These are phyloP conservation scores for Apogon hyalosoma DNA, from an alignment of 2,797 vertebrate genomes.

Conservation along the genomic window DNA sequence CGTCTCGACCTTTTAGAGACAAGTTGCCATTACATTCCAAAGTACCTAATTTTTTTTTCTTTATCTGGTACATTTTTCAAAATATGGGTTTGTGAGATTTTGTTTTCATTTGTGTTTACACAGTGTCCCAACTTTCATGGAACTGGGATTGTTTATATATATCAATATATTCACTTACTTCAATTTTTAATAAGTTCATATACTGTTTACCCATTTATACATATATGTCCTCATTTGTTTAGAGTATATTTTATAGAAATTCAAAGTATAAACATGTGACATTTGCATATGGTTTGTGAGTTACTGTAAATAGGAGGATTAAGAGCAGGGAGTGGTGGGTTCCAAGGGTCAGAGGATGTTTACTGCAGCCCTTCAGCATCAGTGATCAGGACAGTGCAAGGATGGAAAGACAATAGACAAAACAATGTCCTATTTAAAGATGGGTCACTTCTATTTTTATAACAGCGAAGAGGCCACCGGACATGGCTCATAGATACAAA, in stretches of 20 bases:
- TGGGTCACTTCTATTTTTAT: conserved; percentile 74
- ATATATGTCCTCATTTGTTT: too few relatives aligned
- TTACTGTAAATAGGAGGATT: conserved; percentile 22
- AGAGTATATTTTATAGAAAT: too few relatives aligned
- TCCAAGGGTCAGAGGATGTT: conserved; percentile 77
- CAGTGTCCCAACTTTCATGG: too few relatives aligned
- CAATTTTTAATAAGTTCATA: too few relatives aligned
- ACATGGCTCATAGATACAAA: neutral
- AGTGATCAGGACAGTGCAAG: conserved; percentile 57
- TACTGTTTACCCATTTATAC: too few relatives aligned
- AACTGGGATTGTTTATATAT: too few relatives aligned
- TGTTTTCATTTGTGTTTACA: too few relatives aligned
- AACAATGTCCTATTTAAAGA: conserved; percentile 79
- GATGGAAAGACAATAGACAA: conserved; percentile 73
- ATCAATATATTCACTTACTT: too few relatives aligned
- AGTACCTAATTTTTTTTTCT: too few relatives aligned
- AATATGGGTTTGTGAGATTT: too few relatives aligned
- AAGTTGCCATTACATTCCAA: neutral
- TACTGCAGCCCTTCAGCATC: conserved; percentile 64
- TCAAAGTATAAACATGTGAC: too few relatives aligned
- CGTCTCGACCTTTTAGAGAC: neutral
- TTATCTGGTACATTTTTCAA: too few relatives aligned
- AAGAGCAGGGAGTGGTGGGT: conserved; percentile 31
- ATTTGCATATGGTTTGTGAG: conserved; percentile 10
- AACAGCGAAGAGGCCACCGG: conserved; percentile 14